A percentile compares a stretch with the other conserved stretches of the same genome.
These are phyloP conservation scores for Tyria jacobaeae DNA, from an alignment of 2,888 invertebrate genomes.

Conservation along the genomic window DNA sequence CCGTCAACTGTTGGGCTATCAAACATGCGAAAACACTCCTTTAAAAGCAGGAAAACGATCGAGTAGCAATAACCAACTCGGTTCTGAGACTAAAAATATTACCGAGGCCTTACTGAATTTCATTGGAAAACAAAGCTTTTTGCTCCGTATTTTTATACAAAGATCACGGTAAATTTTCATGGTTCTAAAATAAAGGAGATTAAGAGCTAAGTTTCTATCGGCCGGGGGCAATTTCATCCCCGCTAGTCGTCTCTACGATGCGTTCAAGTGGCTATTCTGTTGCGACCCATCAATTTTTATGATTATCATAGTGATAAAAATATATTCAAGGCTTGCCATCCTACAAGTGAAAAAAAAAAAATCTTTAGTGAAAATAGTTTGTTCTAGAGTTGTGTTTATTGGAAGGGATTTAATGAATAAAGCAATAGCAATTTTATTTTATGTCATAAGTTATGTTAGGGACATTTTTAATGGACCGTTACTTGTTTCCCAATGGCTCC, in stretches of 20 bases:
- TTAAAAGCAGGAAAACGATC: neutral
- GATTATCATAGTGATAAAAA: constrained; percentile 44
- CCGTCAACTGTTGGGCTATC: neutral
- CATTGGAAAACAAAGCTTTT: constrained; percentile 9
- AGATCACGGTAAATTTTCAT: constrained; percentile 20
- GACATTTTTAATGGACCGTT: neutral
- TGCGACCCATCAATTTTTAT: constrained; percentile 48
- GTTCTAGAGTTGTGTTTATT: constrained; percentile 9
- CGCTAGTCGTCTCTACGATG: constrained; percentile 40
- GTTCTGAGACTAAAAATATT: neutral
- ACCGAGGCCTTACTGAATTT: constrained; percentile 6
- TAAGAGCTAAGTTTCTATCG: constrained; percentile 31
- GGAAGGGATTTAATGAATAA: constrained; percentile 8
- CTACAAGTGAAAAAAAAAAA: constrained; percentile 38
- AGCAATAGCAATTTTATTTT: neutral
- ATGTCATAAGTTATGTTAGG: neutral
- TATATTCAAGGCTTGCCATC: constrained; percentile 37
- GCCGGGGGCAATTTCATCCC: constrained; percentile 25
- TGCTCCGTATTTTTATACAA: constrained; percentile 15
- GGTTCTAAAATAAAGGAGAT: constrained; percentile 41
- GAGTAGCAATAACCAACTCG: neutral
- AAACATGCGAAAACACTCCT: neutral
- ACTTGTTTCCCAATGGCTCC: neutral
- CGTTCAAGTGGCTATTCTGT: constrained; percentile 41
- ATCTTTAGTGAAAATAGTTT: constrained; percentile 22